Base-by-base conservation (phyloP, 2,888 invertebrate species). In the Amphipoea lucens region DNA sequence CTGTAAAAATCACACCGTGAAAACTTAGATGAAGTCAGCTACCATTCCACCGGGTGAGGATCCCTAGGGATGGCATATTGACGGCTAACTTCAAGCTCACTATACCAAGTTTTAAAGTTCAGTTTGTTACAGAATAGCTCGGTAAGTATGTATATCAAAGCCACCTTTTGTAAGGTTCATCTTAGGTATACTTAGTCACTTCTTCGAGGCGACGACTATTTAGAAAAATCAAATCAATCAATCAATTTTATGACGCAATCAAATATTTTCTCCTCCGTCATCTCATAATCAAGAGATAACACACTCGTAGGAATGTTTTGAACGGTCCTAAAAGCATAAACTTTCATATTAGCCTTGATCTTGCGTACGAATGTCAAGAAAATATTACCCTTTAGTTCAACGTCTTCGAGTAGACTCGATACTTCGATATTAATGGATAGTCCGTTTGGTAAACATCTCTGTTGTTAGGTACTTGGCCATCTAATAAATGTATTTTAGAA, bases 341-440 rank as follows among this genome's bases (percentile, higher is more conserved):
- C 79, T 83, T 70, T 73, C 48, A 68, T 36, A 29, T 23, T 65
- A 70, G 74, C 89, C 89, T 89, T 87, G 88, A 89, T 83, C 86
- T 89, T 87, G 88, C 74, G 54, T 65, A 66, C 40, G 57, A 79
- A 74, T 70, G 68, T 74, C 73, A 77, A 69, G 67, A 84, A 86
- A 84, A 81, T 76, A 78, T 72, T 83, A 65, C 70, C 48, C 51
- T 54, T 36, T 63, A 76, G 77, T 78, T 86, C 88, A 86, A 82
- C 74, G 79, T 79, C 76, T 84, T 67, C 5, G 40, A 57, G 51
- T 45, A 74, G 73, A 63, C 70, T 70, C 74, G 73, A 42, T 48
- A 80, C 45, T 73, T 62, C 9, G 63, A 69, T 54, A 74, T 85
- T 36, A 70, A 62, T 73, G 9, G n/a, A 29, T 54, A n/a, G n/a